Percentiles rank a stretch among this genome's conserved stretches.
Evolutionary conservation across 2,888 invertebrate species (phyloP).

Genomic region (Trissolcus japonicus): DNA sequence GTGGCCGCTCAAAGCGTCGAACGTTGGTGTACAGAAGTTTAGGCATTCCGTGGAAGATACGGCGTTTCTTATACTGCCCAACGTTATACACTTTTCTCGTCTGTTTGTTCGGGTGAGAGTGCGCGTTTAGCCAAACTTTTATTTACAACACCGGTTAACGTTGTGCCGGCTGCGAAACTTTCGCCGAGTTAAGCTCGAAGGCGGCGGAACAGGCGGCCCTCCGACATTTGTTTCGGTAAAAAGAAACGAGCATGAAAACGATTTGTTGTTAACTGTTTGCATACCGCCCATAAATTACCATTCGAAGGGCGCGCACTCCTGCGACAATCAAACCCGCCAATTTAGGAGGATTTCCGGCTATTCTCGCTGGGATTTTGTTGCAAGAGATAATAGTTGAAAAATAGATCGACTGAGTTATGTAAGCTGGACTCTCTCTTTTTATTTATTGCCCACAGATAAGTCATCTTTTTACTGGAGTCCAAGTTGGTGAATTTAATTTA

Average conservation of each 20-base stretch:
- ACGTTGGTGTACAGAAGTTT: slow-evolving; percentile 20
- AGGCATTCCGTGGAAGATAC: slow-evolving; percentile 23
- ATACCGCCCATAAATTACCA: slow-evolving; percentile 37
- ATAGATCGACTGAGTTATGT: slow-evolving; percentile 1
- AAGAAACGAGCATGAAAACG: slow-evolving; percentile 35
- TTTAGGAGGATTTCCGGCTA: slow-evolving; percentile 23
- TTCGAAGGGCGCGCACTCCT: slow-evolving; percentile 12
- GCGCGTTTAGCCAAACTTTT: slow-evolving; percentile 49
- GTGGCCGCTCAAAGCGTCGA: slow-evolving; percentile 10
- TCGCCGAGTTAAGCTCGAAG: slow-evolving; percentile 37
- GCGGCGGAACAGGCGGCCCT: slow-evolving; percentile 14
- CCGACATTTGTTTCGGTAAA: slow-evolving; percentile 39
- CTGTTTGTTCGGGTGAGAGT: slow-evolving; percentile 39
- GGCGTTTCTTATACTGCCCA: slow-evolving; percentile 41
- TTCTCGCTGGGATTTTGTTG: slow-evolving; percentile 8
- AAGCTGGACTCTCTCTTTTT: background rate
- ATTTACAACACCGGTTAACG: slow-evolving; percentile 38
- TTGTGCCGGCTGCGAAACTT: slow-evolving; percentile 34
- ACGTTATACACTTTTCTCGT: slow-evolving; percentile 48
- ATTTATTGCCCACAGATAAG: background rate
- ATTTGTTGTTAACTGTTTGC: slow-evolving; percentile 52
- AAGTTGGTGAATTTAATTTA: no score
- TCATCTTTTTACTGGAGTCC: no score
- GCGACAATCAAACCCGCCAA: slow-evolving; percentile 9
- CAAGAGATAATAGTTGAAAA: slow-evolving; percentile 12